A percentile compares a stretch with the other conserved stretches of the same genome.
Evolutionary conservation across 1,140 invertebrate genomes (phyloP).

Genomic region (Brachionus calyciflorus): DNA sequence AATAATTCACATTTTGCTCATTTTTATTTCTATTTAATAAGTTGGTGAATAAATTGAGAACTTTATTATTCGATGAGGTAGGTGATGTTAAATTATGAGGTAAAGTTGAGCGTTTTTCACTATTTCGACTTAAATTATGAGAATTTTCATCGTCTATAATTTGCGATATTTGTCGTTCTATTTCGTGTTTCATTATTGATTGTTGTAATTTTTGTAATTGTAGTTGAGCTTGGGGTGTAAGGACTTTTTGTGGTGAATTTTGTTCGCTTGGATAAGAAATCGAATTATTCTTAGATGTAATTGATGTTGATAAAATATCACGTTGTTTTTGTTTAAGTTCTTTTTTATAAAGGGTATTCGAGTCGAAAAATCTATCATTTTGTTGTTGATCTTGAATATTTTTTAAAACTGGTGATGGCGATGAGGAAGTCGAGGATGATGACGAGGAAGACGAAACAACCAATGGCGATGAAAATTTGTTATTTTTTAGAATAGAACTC

Average conservation of each 20-base stretch:
- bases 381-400: conserved; percentile 6
- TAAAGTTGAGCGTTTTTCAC: conserved; percentile 16
- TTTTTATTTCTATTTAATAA: conserved; percentile 8
- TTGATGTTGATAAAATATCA: conserved; percentile 8
- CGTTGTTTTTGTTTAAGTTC: conserved; percentile 43
- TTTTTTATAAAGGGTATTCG: conserved; percentile 42
- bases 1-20: background rate
- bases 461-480: background rate
- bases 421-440: conserved; percentile 17
- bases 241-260: background rate
- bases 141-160: background rate
- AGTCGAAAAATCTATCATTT: conserved; percentile 35
- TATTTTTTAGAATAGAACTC: background rate
- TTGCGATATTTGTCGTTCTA: background rate
- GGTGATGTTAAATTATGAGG: background rate
- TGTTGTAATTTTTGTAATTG: conserved; percentile 16
- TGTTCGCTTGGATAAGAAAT: background rate
- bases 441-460: conserved; percentile 9
- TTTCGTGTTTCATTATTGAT: conserved; percentile 13
- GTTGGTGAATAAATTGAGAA: conserved; percentile 37
- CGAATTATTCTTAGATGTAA: background rate
- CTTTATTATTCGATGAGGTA: conserved; percentile 22
- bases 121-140: background rate
- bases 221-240: background rate
- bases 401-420: background rate